Base-by-base conservation (phyloP, 2,113 vertebrate genomes). In the Capreolus pygargus region DNA sequence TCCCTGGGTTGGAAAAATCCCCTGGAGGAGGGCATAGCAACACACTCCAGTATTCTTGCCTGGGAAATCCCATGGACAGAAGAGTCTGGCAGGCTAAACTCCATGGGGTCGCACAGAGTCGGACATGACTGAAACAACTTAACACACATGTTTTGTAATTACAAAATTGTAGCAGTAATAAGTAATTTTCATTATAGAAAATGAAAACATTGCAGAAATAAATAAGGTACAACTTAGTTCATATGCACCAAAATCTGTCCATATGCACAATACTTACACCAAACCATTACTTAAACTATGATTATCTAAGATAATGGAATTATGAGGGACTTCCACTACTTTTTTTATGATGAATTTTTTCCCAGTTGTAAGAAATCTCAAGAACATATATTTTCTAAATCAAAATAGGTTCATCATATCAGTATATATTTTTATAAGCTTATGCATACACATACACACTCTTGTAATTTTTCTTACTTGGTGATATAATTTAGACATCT, bases 151-250 rank as follows among this genome's bases (percentile, higher is more conserved):
- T 87, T 89, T 92, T 92, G 16, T 93, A 86, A 74, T 91, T 78
- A 89, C 21, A 83, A 23, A 83, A 58, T 67, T 47, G 67, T 30
- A 78, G n/a, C 86, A 91, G 9, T 83, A 81, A 58, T 89, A 52
- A 95, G 15, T 76, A 92, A 86, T 55, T 61, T 45, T 92, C 28
- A 86, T 67, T 67, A 52, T 50, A 96, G 60, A 87, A 95, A 61
- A 70, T 61, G 17, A 83, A 95, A 98, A 94, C 58, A 70, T 70
- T 82, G 54, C 23, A 93, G 28, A 96, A 93, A 97, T 67, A 58
- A 79, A 90, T 64, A 78, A 57, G n/a, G 14, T 89, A 84, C 86
- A 86, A 79, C 17, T 67, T 78, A 54, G 43, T 95, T 93, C 45
- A 52, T 52, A 27, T 88, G n/a, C 61, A 52, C 67, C 36, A 11